Percentiles rank a stretch among this genome's conserved stretches.
phyloP scores from a whole-genome alignment of 2,797 vertebrate genomes.

The Melanotaenia parkinsoni region DNA sequence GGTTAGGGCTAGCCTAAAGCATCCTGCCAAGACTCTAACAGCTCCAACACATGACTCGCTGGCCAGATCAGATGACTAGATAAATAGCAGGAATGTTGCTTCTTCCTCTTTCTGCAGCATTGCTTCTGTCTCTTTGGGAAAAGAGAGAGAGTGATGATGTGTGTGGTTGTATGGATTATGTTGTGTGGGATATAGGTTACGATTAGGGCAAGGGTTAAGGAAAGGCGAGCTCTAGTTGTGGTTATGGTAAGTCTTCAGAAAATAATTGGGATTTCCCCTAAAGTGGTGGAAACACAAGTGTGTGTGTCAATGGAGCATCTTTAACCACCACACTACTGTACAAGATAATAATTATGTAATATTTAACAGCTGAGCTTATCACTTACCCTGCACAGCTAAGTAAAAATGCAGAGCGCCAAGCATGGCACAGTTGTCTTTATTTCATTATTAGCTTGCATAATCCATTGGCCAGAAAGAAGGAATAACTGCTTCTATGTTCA shows the following conservation, averaged over 20 bases:
- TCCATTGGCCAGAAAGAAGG: constrained; percentile 32
- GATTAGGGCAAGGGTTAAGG: background rate
- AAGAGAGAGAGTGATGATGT: constrained; percentile 8
- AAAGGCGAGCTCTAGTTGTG: background rate
- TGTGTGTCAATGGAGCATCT: constrained; percentile 47
- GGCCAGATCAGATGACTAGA: constrained; percentile 80
- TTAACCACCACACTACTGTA: constrained; percentile 58
- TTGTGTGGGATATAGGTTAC: background rate
- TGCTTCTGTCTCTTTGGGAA: constrained; percentile 41
- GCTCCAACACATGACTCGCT: constrained; percentile 74
- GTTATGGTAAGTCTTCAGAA: background rate
- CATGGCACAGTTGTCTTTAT: constrained; percentile 22
- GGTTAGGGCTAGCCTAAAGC: constrained; percentile 56
- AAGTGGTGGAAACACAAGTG: background rate
- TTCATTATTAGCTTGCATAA: constrained; percentile 46
- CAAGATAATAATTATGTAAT: constrained; percentile 59
- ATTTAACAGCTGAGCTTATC: constrained; percentile 53
- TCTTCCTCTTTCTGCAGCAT: constrained; percentile 61
- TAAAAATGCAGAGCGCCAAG: constrained; percentile 26
- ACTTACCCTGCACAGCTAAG: constrained; percentile 29
- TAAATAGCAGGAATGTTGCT: constrained; percentile 76
- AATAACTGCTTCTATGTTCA: constrained; percentile 19
- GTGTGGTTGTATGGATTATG: constrained; percentile 6
- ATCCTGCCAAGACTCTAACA: constrained; percentile 43
- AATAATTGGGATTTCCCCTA: constrained; percentile 2